Evolutionary conservation across 2,888 invertebrate genomes (phyloP).

Genomic region (Stenichneumon culpator): DNA sequence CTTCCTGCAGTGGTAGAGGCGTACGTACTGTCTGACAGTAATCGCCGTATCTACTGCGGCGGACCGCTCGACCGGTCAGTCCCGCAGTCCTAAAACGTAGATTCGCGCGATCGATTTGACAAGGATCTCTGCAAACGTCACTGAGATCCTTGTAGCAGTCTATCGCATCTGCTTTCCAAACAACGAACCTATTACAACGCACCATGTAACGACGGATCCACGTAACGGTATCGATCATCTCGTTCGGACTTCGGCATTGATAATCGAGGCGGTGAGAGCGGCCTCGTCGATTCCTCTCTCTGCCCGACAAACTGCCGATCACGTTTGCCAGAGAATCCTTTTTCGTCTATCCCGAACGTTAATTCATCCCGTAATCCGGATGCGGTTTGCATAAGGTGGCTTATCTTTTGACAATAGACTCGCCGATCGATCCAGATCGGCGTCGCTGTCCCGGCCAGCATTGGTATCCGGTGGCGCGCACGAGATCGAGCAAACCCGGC

Average conservation of each 20-base stretch:
- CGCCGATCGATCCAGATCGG: conserved; percentile 10
- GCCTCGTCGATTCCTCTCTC: background rate
- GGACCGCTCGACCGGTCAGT: background rate
- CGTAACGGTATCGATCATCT: background rate
- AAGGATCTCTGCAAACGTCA: conserved; percentile 7
- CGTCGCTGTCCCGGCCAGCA: background rate
- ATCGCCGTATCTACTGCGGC: conserved; percentile 32
- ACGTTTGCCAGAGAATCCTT: background rate
- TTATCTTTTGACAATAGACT: conserved; percentile 35
- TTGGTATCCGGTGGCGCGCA: background rate
- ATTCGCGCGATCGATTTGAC: conserved; percentile 17
- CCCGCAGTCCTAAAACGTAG: background rate
- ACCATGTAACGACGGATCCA: conserved; percentile 6
- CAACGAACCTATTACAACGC: conserved; percentile 38
- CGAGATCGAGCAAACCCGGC: background rate
- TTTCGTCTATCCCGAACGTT: background rate
- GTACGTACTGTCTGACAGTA: conserved; percentile 44
- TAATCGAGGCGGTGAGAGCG: background rate
- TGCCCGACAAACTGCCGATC: background rate
- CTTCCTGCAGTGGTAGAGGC: conserved; percentile 2
- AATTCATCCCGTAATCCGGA: background rate
- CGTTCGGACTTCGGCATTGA: background rate
- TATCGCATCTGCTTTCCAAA: conserved; percentile 6
- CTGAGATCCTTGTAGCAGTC: conserved; percentile 1
- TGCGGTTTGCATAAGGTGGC: background rate